Evolutionary conservation across 2,888 invertebrate genomes (phyloP), one percentile per base, ranked within the genome.

Genomic region (Hermaeophaga mercurialis): DNA sequence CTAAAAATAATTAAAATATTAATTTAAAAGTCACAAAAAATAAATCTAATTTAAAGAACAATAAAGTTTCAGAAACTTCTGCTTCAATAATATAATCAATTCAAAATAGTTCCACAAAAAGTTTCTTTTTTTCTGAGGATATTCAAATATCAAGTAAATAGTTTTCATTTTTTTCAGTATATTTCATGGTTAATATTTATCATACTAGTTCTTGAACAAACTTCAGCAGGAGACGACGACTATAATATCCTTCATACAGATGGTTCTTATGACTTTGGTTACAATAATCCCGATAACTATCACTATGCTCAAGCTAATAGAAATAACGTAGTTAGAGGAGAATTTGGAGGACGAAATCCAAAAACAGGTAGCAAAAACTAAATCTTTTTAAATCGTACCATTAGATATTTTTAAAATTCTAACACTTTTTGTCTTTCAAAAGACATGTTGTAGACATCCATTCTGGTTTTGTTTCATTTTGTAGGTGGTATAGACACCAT

Each of bases 261-360:
- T 78, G 89, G 89, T 71, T 88, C 89, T 14, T 90, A 84, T 70
- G 84, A 87, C 73, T 90, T 89, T 75, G 88, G 89, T 47, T 86
- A 85, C 67, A 88, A 88, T 72, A 81, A 83, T 68, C 89, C 88
- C 1, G 83, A 84, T 62, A 87, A 86, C 69, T 90, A 87, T 73
- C 89, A 90, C 73, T 80, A 78, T 61, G 87, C 87, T 24, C 84
- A 85, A 68, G 85, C 83, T 33, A 86, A 85, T 74, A 81, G 86
- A 64, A 81, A 82, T 44, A 84, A 85, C 24, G 82, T 86, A 41
- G 89, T 88, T 15, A 83, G 85, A 57, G 88, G 88, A 50, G 81
- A 87, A 73, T 88, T 88, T 73, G 89, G 89, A 39, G 84, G 86
- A 58, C 81, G 87, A 67, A 89, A 87, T 75, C 87, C 89, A n/a